Evolutionary conservation across 2,113 vertebrate species (phyloP).

Genomic region (Siniperca knerii): DNA sequence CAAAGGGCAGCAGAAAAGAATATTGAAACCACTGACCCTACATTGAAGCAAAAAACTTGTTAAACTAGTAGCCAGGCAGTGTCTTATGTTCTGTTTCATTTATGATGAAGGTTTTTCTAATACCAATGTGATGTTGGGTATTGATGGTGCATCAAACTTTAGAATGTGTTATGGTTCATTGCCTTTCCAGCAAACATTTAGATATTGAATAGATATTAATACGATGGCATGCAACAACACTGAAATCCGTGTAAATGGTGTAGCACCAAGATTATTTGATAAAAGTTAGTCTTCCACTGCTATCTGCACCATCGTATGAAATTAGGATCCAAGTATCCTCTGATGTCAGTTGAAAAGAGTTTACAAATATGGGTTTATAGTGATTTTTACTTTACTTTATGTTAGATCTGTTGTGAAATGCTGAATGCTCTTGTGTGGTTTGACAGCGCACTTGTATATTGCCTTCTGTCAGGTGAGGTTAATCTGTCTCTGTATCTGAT

Average conservation of each 20-base stretch:
- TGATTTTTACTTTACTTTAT: no score
- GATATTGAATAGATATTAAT: not conserved
- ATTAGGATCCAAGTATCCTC: not conserved
- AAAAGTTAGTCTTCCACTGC: not conserved
- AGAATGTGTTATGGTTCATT: not conserved
- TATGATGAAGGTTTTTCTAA: conserved; percentile 10
- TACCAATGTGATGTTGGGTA: not conserved
- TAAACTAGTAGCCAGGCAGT: not conserved
- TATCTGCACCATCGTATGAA: not conserved
- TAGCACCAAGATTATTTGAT: not conserved
- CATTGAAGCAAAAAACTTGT: not conserved
- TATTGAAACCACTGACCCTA: conserved; percentile 14
- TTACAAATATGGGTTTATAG: not conserved
- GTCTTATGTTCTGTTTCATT: not conserved
- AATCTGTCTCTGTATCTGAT: not conserved
- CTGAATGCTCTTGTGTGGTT: not conserved
- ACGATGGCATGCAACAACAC: not conserved
- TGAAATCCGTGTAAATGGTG: not conserved
- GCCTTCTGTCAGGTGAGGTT: not conserved
- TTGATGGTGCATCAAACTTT: not conserved
- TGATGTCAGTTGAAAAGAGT: not conserved
- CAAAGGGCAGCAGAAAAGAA: conserved; percentile 17
- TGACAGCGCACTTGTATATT: not conserved
- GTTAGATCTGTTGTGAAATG: not conserved
- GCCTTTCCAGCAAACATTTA: not conserved